Conservation (phyloP, 2,888 invertebrate species). For the Amorpha juglandis region DNA sequence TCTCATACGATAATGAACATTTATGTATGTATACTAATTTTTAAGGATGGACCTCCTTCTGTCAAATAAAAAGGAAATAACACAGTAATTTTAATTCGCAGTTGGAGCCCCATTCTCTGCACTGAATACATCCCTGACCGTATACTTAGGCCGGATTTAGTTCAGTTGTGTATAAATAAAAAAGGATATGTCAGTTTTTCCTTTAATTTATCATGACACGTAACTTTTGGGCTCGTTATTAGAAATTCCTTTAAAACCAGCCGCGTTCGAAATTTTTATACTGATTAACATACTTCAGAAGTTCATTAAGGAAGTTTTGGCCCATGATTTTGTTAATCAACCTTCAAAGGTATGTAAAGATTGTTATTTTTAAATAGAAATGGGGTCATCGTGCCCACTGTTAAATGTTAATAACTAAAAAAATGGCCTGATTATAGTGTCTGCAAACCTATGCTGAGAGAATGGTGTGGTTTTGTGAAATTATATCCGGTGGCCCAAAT, state of each 20-base stretch:
- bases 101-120: not conserved
- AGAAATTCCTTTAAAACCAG: conserved; percentile 5
- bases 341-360: not conserved
- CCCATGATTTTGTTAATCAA: not conserved
- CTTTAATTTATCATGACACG: conserved; percentile 27
- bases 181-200: conserved; percentile 22
- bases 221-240: conserved; percentile 23
- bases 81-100: not conserved
- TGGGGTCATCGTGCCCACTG: not conserved
- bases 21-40: too few relatives aligned
- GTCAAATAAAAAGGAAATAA: too few relatives aligned
- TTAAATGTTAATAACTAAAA: too few relatives aligned
- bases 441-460: too few relatives aligned
- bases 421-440: too few relatives aligned
- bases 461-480: too few relatives aligned
- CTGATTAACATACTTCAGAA: conserved; percentile 17
- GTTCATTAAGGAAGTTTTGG: conserved; percentile 16
- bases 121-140: conserved; percentile 15
- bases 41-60: not conserved
- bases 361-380: not conserved
- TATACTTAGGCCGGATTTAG: conserved; percentile 26
- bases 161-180: conserved; percentile 25
- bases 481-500: too few relatives aligned
- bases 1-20: too few relatives aligned
- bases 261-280: conserved; percentile 8